A percentile compares a stretch with the other conserved stretches of the same genome.
phyloP scores from a whole-genome alignment of 2,113 vertebrate genomes.

The Empidonax alnorum region DNA sequence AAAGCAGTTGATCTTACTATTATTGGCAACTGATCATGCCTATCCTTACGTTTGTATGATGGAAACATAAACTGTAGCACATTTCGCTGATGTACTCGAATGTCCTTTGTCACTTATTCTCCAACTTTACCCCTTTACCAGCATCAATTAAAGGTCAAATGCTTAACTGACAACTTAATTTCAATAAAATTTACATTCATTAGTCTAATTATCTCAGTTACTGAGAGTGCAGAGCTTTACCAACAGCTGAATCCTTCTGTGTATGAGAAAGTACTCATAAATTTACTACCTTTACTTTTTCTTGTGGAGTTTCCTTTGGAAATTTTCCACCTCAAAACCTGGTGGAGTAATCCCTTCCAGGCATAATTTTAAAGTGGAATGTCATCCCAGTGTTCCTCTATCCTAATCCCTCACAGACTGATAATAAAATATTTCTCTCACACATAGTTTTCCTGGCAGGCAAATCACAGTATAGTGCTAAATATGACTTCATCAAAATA shows the following conservation, averaged over 20 bases:
- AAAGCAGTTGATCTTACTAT: neutral
- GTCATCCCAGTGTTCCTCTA: neutral
- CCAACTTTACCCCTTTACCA: neutral
- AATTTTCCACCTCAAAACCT: neutral
- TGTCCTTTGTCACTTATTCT: neutral
- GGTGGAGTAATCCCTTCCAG: neutral
- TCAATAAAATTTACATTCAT: neutral
- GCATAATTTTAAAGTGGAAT: neutral
- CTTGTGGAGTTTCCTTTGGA: neutral
- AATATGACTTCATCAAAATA: neutral
- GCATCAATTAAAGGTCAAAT: constrained; percentile 46
- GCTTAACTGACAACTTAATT: constrained; percentile 50
- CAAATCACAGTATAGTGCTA: neutral
- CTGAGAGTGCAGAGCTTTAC: neutral
- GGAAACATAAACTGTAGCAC: neutral
- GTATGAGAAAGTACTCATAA: neutral
- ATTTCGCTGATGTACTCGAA: neutral
- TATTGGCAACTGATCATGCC: neutral
- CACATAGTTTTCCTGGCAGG: neutral
- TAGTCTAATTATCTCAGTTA: constrained; percentile 16
- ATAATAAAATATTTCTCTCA: neutral
- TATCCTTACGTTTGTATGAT: neutral
- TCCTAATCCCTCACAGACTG: neutral
- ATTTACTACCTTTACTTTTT: neutral
- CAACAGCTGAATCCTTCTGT: neutral